Evolutionary conservation across 2,113 vertebrate genomes (phyloP), one percentile per base, ranked within the genome.

Genomic region (Siniperca knerii): DNA sequence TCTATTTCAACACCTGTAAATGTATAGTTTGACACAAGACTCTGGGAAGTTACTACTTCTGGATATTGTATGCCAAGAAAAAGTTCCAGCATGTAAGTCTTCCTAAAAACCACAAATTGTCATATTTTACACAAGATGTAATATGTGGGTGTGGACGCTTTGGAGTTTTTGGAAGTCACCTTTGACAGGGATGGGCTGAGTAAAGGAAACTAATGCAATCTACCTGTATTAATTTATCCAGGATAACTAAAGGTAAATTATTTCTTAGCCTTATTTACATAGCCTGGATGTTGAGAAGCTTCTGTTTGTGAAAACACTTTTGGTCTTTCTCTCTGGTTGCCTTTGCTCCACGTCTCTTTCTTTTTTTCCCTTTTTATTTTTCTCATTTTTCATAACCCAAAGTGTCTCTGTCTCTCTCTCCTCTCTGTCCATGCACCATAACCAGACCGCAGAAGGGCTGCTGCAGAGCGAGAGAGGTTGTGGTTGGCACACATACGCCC

Each of bases 401-500:
- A 75, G 75, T 83, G 52, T 65, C 81, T 80, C 60, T 80, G 87
- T 58, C 68, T 61, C 70, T 83, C 68, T 64, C 33, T 44, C 64
- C 69, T 72, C 62, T 70, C 75, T 85, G 85, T 82, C 89, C 55
- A 52, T 75, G 64, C 79, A 92, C 88, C 67, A 80, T 79, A 84
- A 81, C 86, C 90, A 89, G 83, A 91, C 89, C 83, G 16, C 89
- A 92, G 89, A 93, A 88, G 85, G 81, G 83, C 82, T 90, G 77
- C 87, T 90, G 87, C 89, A 84, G 67, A 90, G 87, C 25, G 57
- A 85, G 81, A 84, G 87, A 89, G 91, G 89, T 90, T 94, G 91
- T 83, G 91, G 93, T 94, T 93, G 92, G 93, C 93, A 94, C 90
- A 92, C 89, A 93, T 81, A 88, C 82, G 88, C 93, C 94, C 93